Evolutionary conservation across 2,888 invertebrate genomes (phyloP).

Genomic region (Nomada fucata): DNA sequence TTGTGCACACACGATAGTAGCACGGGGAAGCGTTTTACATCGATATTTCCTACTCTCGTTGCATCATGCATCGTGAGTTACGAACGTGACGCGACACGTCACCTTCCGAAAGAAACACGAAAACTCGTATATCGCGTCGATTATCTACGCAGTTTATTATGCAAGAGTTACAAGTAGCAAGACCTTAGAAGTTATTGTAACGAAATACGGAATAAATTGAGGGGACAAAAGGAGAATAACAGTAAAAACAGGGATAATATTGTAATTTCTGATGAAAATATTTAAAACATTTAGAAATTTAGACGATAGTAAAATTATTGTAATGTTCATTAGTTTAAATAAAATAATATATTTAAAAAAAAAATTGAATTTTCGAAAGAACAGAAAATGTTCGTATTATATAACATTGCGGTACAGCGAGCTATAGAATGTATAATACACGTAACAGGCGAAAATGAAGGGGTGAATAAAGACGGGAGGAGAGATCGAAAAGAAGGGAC

Average conservation of each 20-base stretch:
- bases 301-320: not conserved
- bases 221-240: not conserved
- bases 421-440: not conserved
- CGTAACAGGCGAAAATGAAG: slow-evolving; percentile 12
- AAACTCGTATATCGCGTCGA: slow-evolving; percentile 38
- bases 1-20: not conserved
- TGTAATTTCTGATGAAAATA: not conserved
- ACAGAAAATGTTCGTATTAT: too few species aligned
- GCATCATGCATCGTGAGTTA: not conserved
- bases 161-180: slow-evolving; percentile 18
- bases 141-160: slow-evolving; percentile 36
- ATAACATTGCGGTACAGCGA: too few species aligned
- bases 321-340: not conserved
- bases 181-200: slow-evolving; percentile 33
- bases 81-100: not conserved
- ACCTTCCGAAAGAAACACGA: slow-evolving; percentile 25
- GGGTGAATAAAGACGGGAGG: slow-evolving; percentile 22
- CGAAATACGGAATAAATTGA: slow-evolving; percentile 1
- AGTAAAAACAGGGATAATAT: not conserved
- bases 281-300: not conserved
- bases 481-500: slow-evolving; percentile 24
- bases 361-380: not conserved
- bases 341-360: not conserved
- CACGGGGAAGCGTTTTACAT: too few species aligned
- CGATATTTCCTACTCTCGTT: not conserved